Base-by-base conservation (phyloP, 2,888 invertebrate genomes). In the Agrochola lychnidis region DNA sequence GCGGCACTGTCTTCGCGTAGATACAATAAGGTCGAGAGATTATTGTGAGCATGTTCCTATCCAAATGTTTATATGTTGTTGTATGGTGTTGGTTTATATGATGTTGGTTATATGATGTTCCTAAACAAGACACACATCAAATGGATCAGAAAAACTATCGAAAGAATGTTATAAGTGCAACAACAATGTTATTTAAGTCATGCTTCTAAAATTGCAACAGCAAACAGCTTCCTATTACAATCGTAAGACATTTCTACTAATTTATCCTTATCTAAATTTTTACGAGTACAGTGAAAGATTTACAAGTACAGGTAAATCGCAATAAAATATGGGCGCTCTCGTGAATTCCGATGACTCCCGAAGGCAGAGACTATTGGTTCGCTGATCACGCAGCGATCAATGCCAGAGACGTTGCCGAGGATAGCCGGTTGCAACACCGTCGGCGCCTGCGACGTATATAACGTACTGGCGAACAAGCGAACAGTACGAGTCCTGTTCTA, bases 381-480 rank as follows among this genome's bases (percentile, higher is more conserved):
- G 88, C 82, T 91, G 78, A 74, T 93, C 96, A 96, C 96, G 96
- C 90, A 69, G 89, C 86, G 82, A 77, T 90, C 96, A 96, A 96
- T 96, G 96, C 92, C 96, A 95, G 94, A 94, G 92, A 91, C 91
- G 88, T 89, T 81, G 87, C 89, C 90, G 83, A 89, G 90, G 90
- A 89, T 89, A 88, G 87, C 67, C 76, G 70, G 86, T 96, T 95
- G 92, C 95, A 90, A 89, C 92, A 95, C 82, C 70, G 64, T 14
- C 53, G 69, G 66, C 74, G 75, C 78, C 81, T 84, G 83, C 83
- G 79, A 70, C 90, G 90, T 96, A 96, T 96, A 96, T 92, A 95
- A 94, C 87, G 90, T 88, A 86, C 83, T 88, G 89, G 78, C 86
- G 82, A 82, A 88, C 83, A 69, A 42, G 79, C 82, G 70, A 78